These are phyloP conservation scores for Tarsius wallacei DNA, from an alignment of 2,797 vertebrate genomes.

Conservation along the genomic window DNA sequence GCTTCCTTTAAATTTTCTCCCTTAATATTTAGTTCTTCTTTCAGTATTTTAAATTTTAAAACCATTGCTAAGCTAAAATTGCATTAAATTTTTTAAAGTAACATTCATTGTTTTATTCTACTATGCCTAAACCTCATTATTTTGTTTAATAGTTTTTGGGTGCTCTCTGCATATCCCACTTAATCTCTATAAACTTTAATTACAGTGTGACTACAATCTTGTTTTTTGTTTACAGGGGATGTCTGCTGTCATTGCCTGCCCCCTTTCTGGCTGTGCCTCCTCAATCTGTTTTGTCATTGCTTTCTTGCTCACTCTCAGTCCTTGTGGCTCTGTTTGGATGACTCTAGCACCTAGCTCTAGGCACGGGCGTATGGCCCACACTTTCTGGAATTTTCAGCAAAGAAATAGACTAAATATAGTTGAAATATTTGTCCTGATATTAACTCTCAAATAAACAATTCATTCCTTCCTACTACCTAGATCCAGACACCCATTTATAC, in stretches of 20 bases:
- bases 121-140: background rate
- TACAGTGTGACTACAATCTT: background rate
- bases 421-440: background rate
- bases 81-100: background rate
- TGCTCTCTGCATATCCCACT: background rate
- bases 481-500: background rate
- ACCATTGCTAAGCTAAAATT: constrained; percentile 22
- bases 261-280: background rate
- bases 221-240: background rate
- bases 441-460: background rate
- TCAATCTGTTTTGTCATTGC: background rate
- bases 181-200: background rate
- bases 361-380: background rate
- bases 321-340: background rate
- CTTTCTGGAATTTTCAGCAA: background rate
- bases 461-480: background rate
- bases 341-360: background rate
- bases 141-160: constrained; percentile 30
- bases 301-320: background rate
- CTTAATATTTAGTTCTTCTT: background rate
- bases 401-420: background rate
- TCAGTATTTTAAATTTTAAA: constrained; percentile 46
- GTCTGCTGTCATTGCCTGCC: background rate
- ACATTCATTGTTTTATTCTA: background rate
- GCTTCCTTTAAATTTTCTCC: background rate